These are phyloP conservation scores for Eurois occulta DNA, from an alignment of 2,888 invertebrate species.

Conservation along the genomic window DNA sequence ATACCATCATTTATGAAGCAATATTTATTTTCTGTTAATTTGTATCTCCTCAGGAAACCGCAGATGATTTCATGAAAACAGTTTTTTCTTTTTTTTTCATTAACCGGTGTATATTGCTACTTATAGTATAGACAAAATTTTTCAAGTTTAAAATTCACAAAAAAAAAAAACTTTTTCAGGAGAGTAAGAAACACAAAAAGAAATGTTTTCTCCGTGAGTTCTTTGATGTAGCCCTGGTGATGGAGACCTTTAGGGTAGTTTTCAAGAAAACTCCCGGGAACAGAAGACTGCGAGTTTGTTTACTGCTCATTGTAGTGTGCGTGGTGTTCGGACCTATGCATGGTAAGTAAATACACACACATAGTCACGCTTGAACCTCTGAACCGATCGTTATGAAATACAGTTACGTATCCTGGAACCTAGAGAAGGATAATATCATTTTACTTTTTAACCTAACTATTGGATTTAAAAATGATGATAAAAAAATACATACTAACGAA, in stretches of 20 bases:
- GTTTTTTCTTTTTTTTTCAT: too few relatives aligned
- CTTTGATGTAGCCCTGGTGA: slow-evolving; percentile 93
- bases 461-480: too few relatives aligned
- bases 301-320: slow-evolving; percentile 95
- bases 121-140: too few relatives aligned
- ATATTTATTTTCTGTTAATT: neutral
- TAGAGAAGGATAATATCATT: too few relatives aligned
- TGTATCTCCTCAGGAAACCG: neutral
- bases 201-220: slow-evolving; percentile 91
- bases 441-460: too few relatives aligned
- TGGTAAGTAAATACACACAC: slow-evolving; percentile 91
- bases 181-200: slow-evolving; percentile 61
- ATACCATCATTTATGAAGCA: neutral
- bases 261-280: slow-evolving; percentile 94
- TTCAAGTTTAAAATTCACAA: neutral
- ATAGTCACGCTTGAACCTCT: too few relatives aligned
- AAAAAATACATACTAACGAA: too few relatives aligned
- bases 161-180: slow-evolving; percentile 31
- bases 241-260: slow-evolving; percentile 94
- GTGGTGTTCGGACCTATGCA: slow-evolving; percentile 96
- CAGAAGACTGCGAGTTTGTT: slow-evolving; percentile 92
- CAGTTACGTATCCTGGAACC: too few relatives aligned
- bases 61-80: neutral
- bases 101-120: neutral
- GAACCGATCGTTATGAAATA: too few relatives aligned